Evolutionary conservation across 2,113 vertebrate species (phyloP).

Genomic region (Malaclemys terrapin): DNA sequence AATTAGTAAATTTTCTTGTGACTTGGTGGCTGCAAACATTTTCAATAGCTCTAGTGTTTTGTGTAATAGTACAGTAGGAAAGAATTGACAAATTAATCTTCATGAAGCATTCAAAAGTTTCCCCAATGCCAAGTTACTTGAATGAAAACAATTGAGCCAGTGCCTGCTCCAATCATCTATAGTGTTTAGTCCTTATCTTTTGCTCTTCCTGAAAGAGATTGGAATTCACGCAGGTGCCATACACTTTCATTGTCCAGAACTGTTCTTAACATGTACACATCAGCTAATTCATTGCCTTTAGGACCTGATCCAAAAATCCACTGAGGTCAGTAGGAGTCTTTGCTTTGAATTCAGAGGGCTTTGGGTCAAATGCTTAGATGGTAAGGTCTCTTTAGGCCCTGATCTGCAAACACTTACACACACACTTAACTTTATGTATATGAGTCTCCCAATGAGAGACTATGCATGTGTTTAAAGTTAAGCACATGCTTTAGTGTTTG

Average conservation of each 20-base stretch:
- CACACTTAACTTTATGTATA: background rate
- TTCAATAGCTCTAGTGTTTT: background rate
- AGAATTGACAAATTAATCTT: background rate
- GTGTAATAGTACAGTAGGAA: background rate
- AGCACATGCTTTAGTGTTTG: background rate
- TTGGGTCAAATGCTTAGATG: background rate
- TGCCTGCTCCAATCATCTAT: background rate
- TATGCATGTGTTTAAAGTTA: background rate
- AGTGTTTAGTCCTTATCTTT: background rate
- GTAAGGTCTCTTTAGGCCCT: background rate
- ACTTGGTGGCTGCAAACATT: background rate
- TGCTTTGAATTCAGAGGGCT: background rate
- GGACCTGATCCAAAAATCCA: background rate
- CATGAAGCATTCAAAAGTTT: background rate
- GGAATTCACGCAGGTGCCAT: background rate
- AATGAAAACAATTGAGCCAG: background rate
- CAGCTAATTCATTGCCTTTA: background rate
- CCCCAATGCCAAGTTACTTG: background rate
- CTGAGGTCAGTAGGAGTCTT: background rate
- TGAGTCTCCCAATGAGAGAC: background rate
- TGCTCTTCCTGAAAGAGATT: rapidly evolving
- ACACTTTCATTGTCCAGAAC: background rate
- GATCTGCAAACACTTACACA: background rate
- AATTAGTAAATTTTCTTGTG: background rate
- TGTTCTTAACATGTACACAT: background rate